Conservation (phyloP, 2,797 vertebrate species). For the Hippopotamyrus pictus region DNA sequence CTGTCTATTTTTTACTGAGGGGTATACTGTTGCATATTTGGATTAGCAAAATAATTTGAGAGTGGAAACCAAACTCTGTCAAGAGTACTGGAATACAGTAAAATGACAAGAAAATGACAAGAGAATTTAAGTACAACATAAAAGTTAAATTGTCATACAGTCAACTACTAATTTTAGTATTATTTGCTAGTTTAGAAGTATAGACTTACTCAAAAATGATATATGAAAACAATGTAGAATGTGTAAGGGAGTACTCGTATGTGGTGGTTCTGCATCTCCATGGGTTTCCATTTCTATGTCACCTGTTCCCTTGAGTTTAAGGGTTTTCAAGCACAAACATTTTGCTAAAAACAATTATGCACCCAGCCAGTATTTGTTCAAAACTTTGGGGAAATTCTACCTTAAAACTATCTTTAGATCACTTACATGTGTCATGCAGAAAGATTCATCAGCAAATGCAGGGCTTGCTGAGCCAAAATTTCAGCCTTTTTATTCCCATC, state of each 20-base stretch:
- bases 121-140: neutral
- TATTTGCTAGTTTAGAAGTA: neutral
- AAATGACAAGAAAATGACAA: neutral
- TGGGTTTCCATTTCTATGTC: neutral
- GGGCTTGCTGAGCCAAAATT: neutral
- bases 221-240: neutral
- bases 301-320: neutral
- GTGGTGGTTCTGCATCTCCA: neutral
- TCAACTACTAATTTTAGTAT: neutral
- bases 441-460: neutral
- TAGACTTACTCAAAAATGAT: neutral
- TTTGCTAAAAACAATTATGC: neutral
- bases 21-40: neutral
- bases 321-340: neutral
- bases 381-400: neutral
- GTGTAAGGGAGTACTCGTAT: neutral
- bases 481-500: neutral
- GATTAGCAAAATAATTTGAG: neutral
- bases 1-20: neutral
- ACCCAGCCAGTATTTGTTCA: neutral
- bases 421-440: neutral
- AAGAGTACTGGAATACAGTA: neutral
- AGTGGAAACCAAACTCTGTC: neutral
- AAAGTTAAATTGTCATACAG: neutral
- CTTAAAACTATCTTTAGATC: neutral